phyloP scores from a whole-genome alignment of 2,888 invertebrate species.

The Pimpla rufipes region DNA sequence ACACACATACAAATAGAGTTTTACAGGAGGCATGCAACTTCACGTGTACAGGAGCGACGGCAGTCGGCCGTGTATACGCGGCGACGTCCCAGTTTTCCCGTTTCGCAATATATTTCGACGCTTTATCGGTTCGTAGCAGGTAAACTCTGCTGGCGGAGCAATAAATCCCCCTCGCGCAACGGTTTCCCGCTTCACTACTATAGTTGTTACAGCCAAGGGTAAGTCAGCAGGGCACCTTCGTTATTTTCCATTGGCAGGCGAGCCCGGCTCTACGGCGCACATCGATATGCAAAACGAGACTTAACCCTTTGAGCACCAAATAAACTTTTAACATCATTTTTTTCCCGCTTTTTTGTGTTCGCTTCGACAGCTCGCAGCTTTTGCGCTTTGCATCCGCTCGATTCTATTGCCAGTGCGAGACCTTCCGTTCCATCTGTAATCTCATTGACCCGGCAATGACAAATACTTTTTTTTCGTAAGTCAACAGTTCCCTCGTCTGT shows the following conservation, averaged over 20 bases:
- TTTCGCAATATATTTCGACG: slow-evolving; percentile 71
- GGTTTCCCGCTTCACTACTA: slow-evolving; percentile 42
- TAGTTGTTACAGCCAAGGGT: slow-evolving; percentile 25
- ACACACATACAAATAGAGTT: neutral
- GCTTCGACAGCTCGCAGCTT: neutral
- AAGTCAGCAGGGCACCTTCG: slow-evolving; percentile 44
- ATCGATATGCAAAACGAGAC: slow-evolving; percentile 33
- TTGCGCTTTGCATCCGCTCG: neutral
- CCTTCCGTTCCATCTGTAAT: neutral
- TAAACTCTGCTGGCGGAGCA: slow-evolving; percentile 70
- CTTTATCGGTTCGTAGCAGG: slow-evolving; percentile 74
- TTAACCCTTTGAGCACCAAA: neutral
- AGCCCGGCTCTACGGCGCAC: neutral
- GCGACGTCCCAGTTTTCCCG: slow-evolving; percentile 60
- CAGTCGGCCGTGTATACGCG: slow-evolving; percentile 51
- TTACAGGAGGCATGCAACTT: slow-evolving; percentile 13
- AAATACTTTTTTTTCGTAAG: slow-evolving; percentile 34
- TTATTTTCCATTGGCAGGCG: slow-evolving; percentile 36
- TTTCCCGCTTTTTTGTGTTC: neutral
- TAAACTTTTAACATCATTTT: neutral
- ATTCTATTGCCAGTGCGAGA: neutral
- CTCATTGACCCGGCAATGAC: slow-evolving; percentile 24
- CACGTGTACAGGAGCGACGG: slow-evolving; percentile 14
- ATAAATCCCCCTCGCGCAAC: slow-evolving; percentile 72
- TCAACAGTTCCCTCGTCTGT: slow-evolving; percentile 14